These are phyloP conservation scores for Epirrhoe alternata DNA, from an alignment of 2,888 invertebrate species.

Conservation along the genomic window DNA sequence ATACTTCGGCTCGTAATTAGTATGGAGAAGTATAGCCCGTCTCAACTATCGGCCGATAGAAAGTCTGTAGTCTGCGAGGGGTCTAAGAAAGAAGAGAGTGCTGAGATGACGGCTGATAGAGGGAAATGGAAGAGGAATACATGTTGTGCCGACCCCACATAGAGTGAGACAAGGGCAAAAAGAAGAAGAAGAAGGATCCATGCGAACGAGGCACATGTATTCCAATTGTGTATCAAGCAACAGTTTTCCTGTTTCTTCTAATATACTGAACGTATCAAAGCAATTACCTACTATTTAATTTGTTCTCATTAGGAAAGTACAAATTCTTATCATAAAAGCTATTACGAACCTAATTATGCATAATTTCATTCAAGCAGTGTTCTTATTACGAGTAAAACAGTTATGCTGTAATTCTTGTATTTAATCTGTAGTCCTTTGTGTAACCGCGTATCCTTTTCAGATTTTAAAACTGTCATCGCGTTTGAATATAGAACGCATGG, in stretches of 20 bases:
- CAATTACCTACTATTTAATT: neutral
- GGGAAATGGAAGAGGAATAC: too few species aligned
- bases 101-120: too few species aligned
- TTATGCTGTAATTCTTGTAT: constrained; percentile 10
- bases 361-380: neutral
- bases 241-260: neutral
- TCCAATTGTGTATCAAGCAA: neutral
- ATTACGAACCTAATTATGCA: too few species aligned
- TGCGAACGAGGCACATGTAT: too few species aligned
- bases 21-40: too few species aligned
- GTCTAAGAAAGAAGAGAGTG: too few species aligned
- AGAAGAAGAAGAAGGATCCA: too few species aligned
- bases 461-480: constrained; percentile 36
- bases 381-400: neutral
- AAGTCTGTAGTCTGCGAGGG: too few species aligned
- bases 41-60: too few species aligned
- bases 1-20: too few species aligned
- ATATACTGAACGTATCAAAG: neutral
- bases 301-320: neutral
- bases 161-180: too few species aligned
- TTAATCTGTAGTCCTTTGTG: constrained; percentile 5
- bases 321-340: neutral
- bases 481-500: constrained; percentile 21
- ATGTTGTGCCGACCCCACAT: too few species aligned
- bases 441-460: constrained; percentile 32